phyloP scores from a whole-genome alignment of 2,113 vertebrate species.

The Hemicordylus capensis region DNA sequence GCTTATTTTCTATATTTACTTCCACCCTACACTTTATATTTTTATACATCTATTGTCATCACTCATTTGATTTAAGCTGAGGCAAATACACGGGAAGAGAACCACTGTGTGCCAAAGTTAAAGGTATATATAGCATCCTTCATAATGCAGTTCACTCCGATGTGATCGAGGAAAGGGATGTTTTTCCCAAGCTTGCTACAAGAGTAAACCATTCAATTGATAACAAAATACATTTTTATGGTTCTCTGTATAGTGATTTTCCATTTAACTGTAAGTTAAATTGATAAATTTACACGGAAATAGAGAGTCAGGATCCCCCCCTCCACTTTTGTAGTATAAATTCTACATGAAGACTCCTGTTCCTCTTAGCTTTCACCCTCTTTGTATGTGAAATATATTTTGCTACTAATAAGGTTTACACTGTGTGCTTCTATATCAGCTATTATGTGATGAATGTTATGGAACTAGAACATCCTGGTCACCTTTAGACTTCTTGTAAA shows the following conservation, averaged over 20 bases:
- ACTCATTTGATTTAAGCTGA: constrained; percentile 70
- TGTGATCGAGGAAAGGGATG: constrained; percentile 66
- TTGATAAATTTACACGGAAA: constrained; percentile 75
- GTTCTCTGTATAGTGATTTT: constrained; percentile 77
- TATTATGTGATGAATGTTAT: constrained; percentile 42
- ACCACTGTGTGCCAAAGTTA: constrained; percentile 69
- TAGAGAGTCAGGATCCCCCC: constrained; percentile 65
- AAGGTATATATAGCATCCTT: constrained; percentile 72
- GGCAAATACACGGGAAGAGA: constrained; percentile 61
- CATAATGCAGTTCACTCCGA: constrained; percentile 71
- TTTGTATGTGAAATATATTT: constrained; percentile 65
- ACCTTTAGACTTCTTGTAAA: neutral
- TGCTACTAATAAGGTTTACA: constrained; percentile 61
- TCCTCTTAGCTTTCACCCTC: constrained; percentile 62
- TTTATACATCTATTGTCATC: constrained; percentile 62
- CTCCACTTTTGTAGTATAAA: constrained; percentile 69
- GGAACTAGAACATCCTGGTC: neutral
- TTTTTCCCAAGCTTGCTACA: constrained; percentile 71
- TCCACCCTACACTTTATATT: neutral
- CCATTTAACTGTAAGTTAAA: constrained; percentile 77
- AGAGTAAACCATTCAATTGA: constrained; percentile 76
- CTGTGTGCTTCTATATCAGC: constrained; percentile 53
- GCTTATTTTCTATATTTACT: constrained; percentile 29
- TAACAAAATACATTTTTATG: constrained; percentile 75
- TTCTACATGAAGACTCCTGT: constrained; percentile 68